Conservation (phyloP, 2,888 invertebrate species). For the Leucophora obtusa region DNA sequence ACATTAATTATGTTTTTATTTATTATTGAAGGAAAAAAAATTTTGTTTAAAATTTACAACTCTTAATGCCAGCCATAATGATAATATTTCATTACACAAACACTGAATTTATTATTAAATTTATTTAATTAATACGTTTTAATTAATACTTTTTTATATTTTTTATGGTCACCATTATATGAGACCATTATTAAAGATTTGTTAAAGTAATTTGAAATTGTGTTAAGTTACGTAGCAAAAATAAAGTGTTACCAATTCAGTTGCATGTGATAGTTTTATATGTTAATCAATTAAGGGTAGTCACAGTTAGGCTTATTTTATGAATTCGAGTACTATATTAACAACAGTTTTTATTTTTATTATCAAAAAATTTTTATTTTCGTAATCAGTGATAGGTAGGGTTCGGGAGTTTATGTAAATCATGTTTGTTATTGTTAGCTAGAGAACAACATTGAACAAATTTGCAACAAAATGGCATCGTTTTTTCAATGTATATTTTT, state of each 20-base stretch:
- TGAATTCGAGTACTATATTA: no score
- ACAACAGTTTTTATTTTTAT: no score
- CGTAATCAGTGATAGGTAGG: no score
- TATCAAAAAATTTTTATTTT: no score
- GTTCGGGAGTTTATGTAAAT: no score
- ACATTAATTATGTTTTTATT: not conserved
- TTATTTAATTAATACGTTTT: constrained; percentile 1
- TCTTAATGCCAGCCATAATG: not conserved
- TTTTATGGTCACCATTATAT: not conserved
- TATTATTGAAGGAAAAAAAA: not conserved
- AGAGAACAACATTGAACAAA: no score
- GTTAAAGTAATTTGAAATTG: constrained; percentile 1
- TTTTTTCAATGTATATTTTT: no score
- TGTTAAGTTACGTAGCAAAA: not conserved
- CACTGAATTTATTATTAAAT: constrained; percentile 2
- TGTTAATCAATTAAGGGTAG: not conserved
- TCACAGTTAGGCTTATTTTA: not conserved
- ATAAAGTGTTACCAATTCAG: constrained; percentile 11
- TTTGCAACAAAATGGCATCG: no score
- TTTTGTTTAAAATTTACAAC: not conserved
- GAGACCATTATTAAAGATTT: not conserved
- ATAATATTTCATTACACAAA: constrained; percentile 2
- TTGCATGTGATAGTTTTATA: not conserved
- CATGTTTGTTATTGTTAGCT: no score
- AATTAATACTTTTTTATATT: not conserved